A percentile compares a stretch with the other conserved stretches of the same genome.
These are phyloP conservation scores for Eulemur rufifrons DNA, from an alignment of 2,113 vertebrate species.

Conservation along the genomic window DNA sequence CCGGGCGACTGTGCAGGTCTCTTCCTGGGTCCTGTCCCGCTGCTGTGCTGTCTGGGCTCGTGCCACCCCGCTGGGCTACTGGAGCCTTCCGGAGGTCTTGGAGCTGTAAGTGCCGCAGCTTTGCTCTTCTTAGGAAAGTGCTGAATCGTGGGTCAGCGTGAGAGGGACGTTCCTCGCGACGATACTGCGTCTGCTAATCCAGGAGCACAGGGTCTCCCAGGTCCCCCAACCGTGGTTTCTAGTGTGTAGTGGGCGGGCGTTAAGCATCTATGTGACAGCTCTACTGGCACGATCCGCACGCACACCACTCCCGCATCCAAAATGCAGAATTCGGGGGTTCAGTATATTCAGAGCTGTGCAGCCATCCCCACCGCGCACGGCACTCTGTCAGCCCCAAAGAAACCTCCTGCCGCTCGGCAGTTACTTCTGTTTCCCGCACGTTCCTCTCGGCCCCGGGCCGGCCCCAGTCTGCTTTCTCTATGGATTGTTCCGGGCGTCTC, in stretches of 20 bases:
- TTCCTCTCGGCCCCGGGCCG: background rate
- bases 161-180: too few relatives aligned
- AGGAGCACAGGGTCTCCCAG: accelerated
- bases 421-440: background rate
- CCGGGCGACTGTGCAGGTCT: accelerated
- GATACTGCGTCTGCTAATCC: too few relatives aligned
- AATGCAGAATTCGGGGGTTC: background rate
- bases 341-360: too few relatives aligned
- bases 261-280: too few relatives aligned
- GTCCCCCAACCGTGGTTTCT: background rate
- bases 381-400: background rate
- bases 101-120: background rate
- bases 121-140: background rate
- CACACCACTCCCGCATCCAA: accelerated
- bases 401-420: accelerated
- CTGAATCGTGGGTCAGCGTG: background rate
- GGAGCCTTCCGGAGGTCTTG: background rate
- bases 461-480: accelerated
- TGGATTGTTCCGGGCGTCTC: background rate
- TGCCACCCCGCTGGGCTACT: background rate
- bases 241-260: accelerated
- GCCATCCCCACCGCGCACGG: accelerated
- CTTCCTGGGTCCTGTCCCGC: background rate
- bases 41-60: too few relatives aligned
- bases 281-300: accelerated